Conservation (phyloP, 2,113 vertebrate species). For the Bostrychus sinensis region DNA sequence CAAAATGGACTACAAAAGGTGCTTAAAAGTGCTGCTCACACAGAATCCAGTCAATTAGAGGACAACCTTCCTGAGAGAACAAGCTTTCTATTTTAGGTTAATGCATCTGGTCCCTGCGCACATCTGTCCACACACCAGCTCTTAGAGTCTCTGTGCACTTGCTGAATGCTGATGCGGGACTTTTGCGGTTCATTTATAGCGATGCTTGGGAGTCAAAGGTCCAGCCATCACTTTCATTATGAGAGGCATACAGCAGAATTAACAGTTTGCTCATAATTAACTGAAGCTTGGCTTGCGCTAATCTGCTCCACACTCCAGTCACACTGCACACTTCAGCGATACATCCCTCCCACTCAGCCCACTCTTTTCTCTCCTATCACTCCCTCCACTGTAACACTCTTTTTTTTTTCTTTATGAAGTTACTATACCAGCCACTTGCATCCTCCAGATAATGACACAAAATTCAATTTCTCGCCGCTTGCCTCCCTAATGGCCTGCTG, state of each 20-base stretch:
- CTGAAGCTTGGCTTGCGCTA: slow-evolving; percentile 46
- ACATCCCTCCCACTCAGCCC: slow-evolving; percentile 6
- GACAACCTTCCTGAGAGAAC: slow-evolving; percentile 65
- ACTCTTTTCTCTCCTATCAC: slow-evolving; percentile 1
- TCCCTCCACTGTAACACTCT: slow-evolving; percentile 17
- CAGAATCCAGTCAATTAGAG: slow-evolving; percentile 72
- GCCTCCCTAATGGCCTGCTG: slow-evolving; percentile 66
- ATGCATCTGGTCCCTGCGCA: slow-evolving; percentile 51
- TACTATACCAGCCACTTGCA: slow-evolving; percentile 54
- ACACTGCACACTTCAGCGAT: slow-evolving; percentile 4
- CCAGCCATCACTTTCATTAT: slow-evolving; percentile 53
- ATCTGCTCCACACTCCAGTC: slow-evolving; percentile 30
- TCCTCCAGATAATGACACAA: slow-evolving; percentile 64
- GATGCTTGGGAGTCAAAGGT: slow-evolving; percentile 60
- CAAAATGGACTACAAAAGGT: slow-evolving; percentile 69
- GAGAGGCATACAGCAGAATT: slow-evolving; percentile 44
- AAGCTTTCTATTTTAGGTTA: slow-evolving; percentile 67
- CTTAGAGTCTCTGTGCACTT: slow-evolving; percentile 21
- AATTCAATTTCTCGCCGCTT: slow-evolving; percentile 76
- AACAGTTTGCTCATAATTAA: slow-evolving; percentile 63
- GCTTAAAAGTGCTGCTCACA: slow-evolving; percentile 70
- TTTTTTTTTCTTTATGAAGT: slow-evolving; percentile 22
- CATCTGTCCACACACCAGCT: slow-evolving; percentile 12
- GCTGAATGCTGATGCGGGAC: slow-evolving; percentile 57
- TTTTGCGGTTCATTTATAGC: slow-evolving; percentile 60